phyloP scores from a whole-genome alignment of 2,888 invertebrate genomes.

The Folsomia candida region DNA sequence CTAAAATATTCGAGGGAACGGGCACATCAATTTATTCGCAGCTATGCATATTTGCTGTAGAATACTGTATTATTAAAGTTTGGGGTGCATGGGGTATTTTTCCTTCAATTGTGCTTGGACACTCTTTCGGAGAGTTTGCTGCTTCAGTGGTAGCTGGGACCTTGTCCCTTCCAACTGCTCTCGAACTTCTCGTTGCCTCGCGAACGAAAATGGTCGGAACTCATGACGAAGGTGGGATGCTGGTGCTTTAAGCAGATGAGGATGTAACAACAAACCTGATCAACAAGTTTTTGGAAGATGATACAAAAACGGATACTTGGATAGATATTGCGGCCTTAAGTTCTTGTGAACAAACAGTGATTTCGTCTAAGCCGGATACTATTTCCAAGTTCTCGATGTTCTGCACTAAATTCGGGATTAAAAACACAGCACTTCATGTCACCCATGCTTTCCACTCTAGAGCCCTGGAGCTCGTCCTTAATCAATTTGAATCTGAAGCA shows the following conservation, averaged over 20 bases:
- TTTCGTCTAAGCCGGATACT: not conserved
- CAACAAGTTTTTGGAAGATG: no score
- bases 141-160: not conserved
- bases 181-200: no score
- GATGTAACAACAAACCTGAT: no score
- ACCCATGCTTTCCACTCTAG: not conserved
- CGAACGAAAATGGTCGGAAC: no score
- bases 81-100: not conserved
- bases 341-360: conserved; percentile 4
- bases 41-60: not conserved
- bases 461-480: not conserved
- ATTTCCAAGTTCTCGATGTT: not conserved
- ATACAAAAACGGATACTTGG: not conserved
- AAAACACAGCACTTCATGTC: not conserved
- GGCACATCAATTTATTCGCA: not conserved
- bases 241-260: no score
- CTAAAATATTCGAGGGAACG: not conserved
- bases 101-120: not conserved
- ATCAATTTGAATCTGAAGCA: not conserved
- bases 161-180: no score
- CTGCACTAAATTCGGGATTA: not conserved
- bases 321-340: conserved; percentile 11
- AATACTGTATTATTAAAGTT: not conserved
- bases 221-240: no score
- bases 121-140: not conserved